These are phyloP conservation scores for Ploceus nigricollis DNA, from an alignment of 2,113 vertebrate species.

Conservation along the genomic window DNA sequence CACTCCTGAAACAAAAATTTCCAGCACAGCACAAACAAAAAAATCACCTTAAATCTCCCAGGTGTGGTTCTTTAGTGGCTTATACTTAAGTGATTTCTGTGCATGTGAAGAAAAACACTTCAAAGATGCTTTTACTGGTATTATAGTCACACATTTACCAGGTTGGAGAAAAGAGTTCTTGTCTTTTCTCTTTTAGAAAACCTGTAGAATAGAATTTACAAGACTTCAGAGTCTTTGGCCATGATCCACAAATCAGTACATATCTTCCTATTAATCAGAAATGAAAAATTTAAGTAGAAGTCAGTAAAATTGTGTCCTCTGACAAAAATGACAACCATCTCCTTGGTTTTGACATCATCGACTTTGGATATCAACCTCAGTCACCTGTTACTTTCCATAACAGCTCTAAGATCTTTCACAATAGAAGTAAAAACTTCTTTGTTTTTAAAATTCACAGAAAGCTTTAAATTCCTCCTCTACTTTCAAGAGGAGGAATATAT, in stretches of 20 bases:
- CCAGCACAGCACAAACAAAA: background rate
- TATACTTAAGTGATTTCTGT: background rate
- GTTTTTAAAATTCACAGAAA: background rate
- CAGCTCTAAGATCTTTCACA: background rate
- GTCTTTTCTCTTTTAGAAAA: background rate
- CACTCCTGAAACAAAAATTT: slow-evolving; percentile 26
- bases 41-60: background rate
- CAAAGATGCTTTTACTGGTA: background rate
- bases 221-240: background rate
- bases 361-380: background rate
- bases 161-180: background rate
- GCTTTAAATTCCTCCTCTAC: background rate
- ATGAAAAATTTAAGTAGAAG: background rate
- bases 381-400: background rate
- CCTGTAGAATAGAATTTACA: background rate
- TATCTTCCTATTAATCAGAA: background rate
- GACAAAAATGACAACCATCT: background rate
- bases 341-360: background rate
- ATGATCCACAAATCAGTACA: background rate
- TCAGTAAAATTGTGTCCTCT: background rate
- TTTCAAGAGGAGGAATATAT: background rate
- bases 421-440: background rate
- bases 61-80: background rate
- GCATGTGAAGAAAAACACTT: slow-evolving; percentile 33
- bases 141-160: background rate